These are phyloP conservation scores for Montipora capricornis DNA, from an alignment of 64 coral and sea anemone species.

Conservation along the genomic window DNA sequence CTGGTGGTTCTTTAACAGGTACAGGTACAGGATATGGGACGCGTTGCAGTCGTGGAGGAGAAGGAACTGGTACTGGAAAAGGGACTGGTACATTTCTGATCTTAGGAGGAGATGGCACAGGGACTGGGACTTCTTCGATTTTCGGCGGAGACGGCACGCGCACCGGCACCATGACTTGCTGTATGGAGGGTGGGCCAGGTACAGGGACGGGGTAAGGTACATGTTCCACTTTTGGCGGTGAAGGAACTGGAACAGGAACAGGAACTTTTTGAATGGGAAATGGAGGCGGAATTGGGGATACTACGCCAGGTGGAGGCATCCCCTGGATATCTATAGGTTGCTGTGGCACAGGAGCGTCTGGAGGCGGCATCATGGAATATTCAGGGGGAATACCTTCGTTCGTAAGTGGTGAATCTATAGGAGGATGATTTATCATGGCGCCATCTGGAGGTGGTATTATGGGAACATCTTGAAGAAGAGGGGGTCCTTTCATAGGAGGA, in stretches of 20 bases:
- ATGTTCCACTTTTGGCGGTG: conserved; percentile 43
- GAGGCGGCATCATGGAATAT: background rate
- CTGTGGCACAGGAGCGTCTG: background rate
- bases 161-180: conserved; percentile 38
- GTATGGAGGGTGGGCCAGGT: conserved; percentile 46
- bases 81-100: conserved; percentile 64
- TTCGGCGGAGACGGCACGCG: conserved; percentile 48
- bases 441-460: background rate
- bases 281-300: background rate
- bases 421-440: background rate
- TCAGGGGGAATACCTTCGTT: background rate
- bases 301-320: background rate
- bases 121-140: conserved; percentile 55
- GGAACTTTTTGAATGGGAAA: conserved; percentile 47
- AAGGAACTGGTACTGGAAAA: conserved; percentile 50
- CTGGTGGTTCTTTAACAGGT: conserved; percentile 73
- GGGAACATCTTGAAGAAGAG: background rate
- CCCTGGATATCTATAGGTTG: background rate
- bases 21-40: conserved; percentile 75
- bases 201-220: conserved; percentile 83
- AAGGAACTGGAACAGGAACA: conserved; percentile 65
- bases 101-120: conserved; percentile 67
- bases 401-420: background rate
- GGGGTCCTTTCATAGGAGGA: background rate
- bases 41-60: conserved; percentile 67